A percentile compares a stretch with the other conserved stretches of the same genome.
These are phyloP conservation scores for Ranitomeya variabilis DNA, from an alignment of 2,113 vertebrate genomes.

Conservation along the genomic window DNA sequence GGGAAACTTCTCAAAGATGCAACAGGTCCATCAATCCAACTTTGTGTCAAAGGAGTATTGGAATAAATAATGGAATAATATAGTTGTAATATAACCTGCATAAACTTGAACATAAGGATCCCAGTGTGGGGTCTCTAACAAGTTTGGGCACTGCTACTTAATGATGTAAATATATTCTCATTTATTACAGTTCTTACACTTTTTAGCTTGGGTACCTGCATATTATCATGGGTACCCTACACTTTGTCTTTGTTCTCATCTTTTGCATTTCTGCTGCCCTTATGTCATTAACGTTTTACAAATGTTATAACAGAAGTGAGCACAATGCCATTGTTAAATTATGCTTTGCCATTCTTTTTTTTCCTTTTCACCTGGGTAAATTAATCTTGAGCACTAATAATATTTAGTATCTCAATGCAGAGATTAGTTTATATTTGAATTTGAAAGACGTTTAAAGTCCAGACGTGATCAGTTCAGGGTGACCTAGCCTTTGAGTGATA, in stretches of 20 bases:
- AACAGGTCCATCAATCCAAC: too few species aligned
- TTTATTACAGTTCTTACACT: not conserved
- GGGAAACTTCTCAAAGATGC: too few species aligned
- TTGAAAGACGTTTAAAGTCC: conserved; percentile 35
- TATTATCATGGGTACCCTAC: too few species aligned
- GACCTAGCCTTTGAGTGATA: conserved; percentile 47
- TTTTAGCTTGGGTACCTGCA: too few species aligned
- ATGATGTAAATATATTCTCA: too few species aligned
- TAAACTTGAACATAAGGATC: too few species aligned
- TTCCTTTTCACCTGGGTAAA: conserved; percentile 21
- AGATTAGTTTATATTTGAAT: conserved; percentile 56
- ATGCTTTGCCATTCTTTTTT: not conserved
- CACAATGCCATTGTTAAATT: not conserved
- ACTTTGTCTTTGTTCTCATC: too few species aligned
- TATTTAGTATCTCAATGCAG: conserved; percentile 10
- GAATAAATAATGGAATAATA: too few species aligned
- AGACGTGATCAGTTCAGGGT: conserved; percentile 46
- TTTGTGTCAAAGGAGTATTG: too few species aligned
- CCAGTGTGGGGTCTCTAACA: not conserved
- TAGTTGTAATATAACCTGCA: too few species aligned
- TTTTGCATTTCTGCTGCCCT: too few species aligned
- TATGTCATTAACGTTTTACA: not conserved
- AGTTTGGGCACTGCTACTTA: too few species aligned
- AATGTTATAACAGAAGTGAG: not conserved
- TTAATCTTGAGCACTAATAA: conserved; percentile 24